phyloP scores from a whole-genome alignment of 2,113 vertebrate genomes.

The Montifringilla adamsi region DNA sequence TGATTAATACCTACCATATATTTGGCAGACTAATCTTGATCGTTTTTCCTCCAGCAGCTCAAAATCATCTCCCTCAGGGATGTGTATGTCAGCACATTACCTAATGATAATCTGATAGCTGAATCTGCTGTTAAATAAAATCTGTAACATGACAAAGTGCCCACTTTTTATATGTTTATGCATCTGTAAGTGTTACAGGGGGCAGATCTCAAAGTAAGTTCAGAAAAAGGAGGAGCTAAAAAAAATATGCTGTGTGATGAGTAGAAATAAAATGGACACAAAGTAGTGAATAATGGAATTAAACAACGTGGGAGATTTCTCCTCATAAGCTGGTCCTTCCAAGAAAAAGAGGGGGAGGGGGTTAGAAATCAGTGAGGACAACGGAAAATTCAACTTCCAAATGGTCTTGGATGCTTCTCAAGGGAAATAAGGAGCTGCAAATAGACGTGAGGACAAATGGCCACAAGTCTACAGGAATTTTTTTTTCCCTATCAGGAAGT shows the following conservation, averaged over 20 bases:
- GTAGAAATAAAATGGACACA: not conserved
- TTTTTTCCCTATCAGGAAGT: not conserved
- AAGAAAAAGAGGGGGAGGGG: not conserved
- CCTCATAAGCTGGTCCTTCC: not conserved
- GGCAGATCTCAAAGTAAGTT: not conserved
- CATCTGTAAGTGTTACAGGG: not conserved
- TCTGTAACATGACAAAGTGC: not conserved
- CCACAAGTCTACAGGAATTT: not conserved
- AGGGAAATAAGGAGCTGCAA: constrained; percentile 56
- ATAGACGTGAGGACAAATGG: constrained; percentile 48
- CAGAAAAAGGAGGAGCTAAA: not conserved
- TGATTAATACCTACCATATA: constrained; percentile 36
- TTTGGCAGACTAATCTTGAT: not conserved
- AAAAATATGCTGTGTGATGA: not conserved
- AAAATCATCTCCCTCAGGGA: not conserved
- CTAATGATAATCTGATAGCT: not conserved
- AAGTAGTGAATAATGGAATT: not conserved
- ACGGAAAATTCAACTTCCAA: constrained; percentile 9
- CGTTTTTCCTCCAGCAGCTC: not conserved
- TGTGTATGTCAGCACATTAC: constrained; percentile 12
- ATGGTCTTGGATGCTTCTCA: constrained; percentile 33
- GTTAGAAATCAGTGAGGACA: not conserved
- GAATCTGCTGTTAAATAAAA: not conserved
- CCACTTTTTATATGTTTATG: not conserved
- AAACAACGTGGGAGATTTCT: not conserved